Percentiles rank a stretch among this genome's conserved stretches.
These are phyloP conservation scores for Protula sp. DNA, from an alignment of 2,888 invertebrate species.

Conservation along the genomic window DNA sequence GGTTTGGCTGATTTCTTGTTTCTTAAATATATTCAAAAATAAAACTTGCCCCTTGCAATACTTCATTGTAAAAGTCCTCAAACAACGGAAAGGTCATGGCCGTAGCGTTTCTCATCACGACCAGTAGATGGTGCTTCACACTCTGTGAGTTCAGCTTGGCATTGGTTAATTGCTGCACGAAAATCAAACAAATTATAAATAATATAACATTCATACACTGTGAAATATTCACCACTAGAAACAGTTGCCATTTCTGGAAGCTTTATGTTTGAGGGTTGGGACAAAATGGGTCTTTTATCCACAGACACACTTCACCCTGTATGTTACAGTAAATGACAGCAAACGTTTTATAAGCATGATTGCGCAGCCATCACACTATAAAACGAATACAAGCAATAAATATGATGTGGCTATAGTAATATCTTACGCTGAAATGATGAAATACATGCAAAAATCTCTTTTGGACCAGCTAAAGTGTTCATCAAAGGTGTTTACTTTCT, in stretches of 20 bases:
- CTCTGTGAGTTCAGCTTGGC: slow-evolving; percentile 28
- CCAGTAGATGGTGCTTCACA: slow-evolving; percentile 27
- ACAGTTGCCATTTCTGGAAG: background rate
- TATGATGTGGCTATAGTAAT: background rate
- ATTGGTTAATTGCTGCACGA: slow-evolving; percentile 34
- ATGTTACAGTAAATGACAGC: too few species aligned
- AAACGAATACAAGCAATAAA: background rate
- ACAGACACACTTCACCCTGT: too few species aligned
- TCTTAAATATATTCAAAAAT: too few species aligned
- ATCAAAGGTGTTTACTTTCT: too few species aligned
- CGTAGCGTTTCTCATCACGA: slow-evolving; percentile 31
- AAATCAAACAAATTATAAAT: slow-evolving; percentile 4
- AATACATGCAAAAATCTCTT: too few species aligned
- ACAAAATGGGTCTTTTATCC: too few species aligned
- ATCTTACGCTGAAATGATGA: background rate
- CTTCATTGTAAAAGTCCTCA: slow-evolving; percentile 36
- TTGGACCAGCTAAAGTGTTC: too few species aligned
- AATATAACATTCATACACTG: too few species aligned
- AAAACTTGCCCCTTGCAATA: slow-evolving; percentile 32
- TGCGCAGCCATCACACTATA: too few species aligned
- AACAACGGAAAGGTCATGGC: slow-evolving; percentile 33
- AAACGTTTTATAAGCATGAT: too few species aligned
- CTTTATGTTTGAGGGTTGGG: too few species aligned
- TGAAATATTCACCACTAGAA: background rate
- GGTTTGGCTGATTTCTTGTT: too few species aligned